Base-by-base conservation (phyloP, 2,888 invertebrate genomes). In the Endotricha flammealis region DNA sequence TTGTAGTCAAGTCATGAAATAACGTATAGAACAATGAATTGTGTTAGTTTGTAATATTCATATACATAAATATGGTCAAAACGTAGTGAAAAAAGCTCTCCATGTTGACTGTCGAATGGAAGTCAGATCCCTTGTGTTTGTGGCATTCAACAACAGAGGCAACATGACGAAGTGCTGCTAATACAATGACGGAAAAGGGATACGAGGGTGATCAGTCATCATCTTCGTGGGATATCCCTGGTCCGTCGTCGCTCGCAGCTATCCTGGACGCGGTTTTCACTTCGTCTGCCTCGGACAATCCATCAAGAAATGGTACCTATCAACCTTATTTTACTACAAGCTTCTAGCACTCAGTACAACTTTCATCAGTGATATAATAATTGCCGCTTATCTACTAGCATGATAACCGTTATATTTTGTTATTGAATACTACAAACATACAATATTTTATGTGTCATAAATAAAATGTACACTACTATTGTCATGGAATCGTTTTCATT, bases 191-290 rank as follows among this genome's bases (percentile, higher is more conserved):
- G 52, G 85, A 83, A 54, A 80, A 78, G 49, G 66, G 71, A 30
- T 76, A 64, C 47, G 76, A 74, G 41, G 72, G 77, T 40, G 77
- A 79, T 30, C 76, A 70, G 38, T 64, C 76, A 17, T 63, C 76
- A 39, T 64, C 79, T 34, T 65, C 80, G 33, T 86, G 86, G 85
- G 80, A 85, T 56, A 64, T 79, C 43, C 78, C 85, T 41, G 85
- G 81, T 12, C 81, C 80, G 36, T 82, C 90, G 34, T 89, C 90
- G 6, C 58, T 91, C 48, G 90, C 88, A 33, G 90, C 90, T 64
- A 90, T 91, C 61, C 81, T 91, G 48, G 89, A 90, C 61, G 89
- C 90, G 42, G 90, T 89, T 42, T 91, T 90, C 61, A 86, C 89
- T 44, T 89, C 90, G 41, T 83, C 88, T 38, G 83, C 87, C 30